A percentile compares a stretch with the other conserved stretches of the same genome.
Conservation (phyloP, 2,888 invertebrate genomes). For the Oasisia sp. region DNA sequence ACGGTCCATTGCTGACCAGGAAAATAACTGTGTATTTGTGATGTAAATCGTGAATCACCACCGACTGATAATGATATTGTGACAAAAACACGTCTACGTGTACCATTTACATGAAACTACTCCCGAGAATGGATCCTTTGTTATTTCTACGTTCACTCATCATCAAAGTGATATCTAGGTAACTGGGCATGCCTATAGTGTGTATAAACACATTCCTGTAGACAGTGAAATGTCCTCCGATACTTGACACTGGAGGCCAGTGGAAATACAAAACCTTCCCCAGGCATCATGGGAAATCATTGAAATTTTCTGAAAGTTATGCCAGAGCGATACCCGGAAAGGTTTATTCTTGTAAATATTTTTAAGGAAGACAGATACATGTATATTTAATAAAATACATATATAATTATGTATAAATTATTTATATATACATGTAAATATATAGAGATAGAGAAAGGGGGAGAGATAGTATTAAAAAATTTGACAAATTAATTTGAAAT, state of each 20-base stretch:
- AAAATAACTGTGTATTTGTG: neutral
- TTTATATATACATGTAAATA: too few relatives aligned
- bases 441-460: neutral
- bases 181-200: neutral
- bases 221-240: neutral
- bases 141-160: neutral
- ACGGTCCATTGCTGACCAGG: neutral
- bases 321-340: neutral
- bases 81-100: neutral
- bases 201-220: neutral
- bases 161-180: neutral
- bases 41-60: neutral
- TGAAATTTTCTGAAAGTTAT: neutral
- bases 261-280: neutral
- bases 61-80: neutral
- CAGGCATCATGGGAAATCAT: slow-evolving; percentile 4
- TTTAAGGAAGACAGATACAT: neutral
- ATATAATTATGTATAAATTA: neutral
- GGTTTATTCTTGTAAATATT: neutral
- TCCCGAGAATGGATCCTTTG: neutral
- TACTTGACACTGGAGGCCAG: neutral
- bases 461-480: neutral
- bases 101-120: neutral
- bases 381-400: neutral
- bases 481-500: neutral